A percentile compares a stretch with the other conserved stretches of the same genome.
Evolutionary conservation across 2,113 vertebrate species (phyloP).

Genomic region (Charina bottae): DNA sequence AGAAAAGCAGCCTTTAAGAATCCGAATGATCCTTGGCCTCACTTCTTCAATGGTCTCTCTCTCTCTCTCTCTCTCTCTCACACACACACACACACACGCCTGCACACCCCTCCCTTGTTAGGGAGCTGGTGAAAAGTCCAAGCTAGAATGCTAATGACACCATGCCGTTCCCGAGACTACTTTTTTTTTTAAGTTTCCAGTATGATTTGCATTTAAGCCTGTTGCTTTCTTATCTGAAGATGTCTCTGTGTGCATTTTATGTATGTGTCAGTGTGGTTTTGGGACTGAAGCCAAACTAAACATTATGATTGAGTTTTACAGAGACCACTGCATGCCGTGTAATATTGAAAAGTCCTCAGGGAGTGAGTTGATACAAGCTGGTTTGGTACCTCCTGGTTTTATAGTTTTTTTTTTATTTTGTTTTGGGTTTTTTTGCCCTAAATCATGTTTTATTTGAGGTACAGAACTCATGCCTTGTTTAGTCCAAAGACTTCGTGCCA

Average conservation of each 20-base stretch:
- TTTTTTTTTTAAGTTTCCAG: slow-evolving; percentile 53
- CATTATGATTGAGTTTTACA: slow-evolving; percentile 9
- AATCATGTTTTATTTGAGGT: fast-evolving
- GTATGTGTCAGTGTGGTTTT: slow-evolving; percentile 50
- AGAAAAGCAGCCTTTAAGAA: slow-evolving; percentile 3
- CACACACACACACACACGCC: too few relatives aligned
- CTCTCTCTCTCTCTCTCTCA: too few relatives aligned
- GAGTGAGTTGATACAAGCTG: background rate
- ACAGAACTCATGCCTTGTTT: background rate
- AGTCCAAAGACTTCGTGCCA: slow-evolving; percentile 19
- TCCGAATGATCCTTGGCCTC: slow-evolving; percentile 46
- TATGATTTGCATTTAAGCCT: slow-evolving; percentile 43
- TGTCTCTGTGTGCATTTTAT: background rate
- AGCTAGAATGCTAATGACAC: slow-evolving; percentile 3
- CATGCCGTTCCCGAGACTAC: slow-evolving; percentile 35
- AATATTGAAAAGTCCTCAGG: background rate
- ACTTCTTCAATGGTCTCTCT: slow-evolving; percentile 43
- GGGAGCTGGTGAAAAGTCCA: slow-evolving; percentile 14
- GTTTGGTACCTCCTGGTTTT: slow-evolving; percentile 31
- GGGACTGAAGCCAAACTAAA: slow-evolving; percentile 57
- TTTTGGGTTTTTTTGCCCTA: background rate
- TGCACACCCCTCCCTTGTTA: background rate
- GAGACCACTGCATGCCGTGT: slow-evolving; percentile 31
- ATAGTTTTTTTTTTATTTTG: background rate
- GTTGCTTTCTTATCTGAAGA: slow-evolving; percentile 59